Evolutionary conservation across 2,888 invertebrate species (phyloP).

Genomic region (Theodoxus fluviatilis): DNA sequence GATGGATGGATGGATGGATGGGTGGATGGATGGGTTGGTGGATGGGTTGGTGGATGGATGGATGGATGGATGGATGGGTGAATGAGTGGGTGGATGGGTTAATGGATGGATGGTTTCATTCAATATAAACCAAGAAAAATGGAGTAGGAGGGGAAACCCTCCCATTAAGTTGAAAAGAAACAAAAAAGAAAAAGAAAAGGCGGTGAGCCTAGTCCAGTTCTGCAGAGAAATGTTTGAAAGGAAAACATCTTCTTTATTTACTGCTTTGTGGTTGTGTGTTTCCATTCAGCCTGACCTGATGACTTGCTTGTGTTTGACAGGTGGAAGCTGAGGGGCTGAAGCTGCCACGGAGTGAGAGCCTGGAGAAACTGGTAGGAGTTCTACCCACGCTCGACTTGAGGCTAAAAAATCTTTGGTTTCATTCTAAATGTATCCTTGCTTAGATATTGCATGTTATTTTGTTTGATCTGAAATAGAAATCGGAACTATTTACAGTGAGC

Average conservation of each 20-base stretch:
- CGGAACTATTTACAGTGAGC: no score
- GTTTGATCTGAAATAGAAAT: not conserved
- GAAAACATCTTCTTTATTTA: not conserved
- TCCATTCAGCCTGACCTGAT: not conserved
- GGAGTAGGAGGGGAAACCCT: no score
- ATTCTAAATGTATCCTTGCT: not conserved
- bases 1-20: no score
- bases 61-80: no score
- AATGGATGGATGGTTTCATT: no score
- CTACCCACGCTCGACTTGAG: not conserved
- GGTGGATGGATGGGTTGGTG: no score
- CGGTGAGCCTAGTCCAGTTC: not conserved
- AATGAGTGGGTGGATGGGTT: no score
- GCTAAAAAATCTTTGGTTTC: not conserved
- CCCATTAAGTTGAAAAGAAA: no score
- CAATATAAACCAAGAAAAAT: no score
- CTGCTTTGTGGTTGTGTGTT: not conserved
- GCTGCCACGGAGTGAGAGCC: constrained; percentile 47
- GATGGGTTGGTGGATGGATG: no score
- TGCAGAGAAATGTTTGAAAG: not conserved
- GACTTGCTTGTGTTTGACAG: not conserved
- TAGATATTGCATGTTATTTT: not conserved
- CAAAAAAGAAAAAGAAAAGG: not conserved
- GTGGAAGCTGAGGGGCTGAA: not conserved
- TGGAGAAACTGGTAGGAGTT: constrained; percentile 45